Base-by-base conservation (phyloP, 2,113 vertebrate genomes). In the Percopsis transmontana region DNA sequence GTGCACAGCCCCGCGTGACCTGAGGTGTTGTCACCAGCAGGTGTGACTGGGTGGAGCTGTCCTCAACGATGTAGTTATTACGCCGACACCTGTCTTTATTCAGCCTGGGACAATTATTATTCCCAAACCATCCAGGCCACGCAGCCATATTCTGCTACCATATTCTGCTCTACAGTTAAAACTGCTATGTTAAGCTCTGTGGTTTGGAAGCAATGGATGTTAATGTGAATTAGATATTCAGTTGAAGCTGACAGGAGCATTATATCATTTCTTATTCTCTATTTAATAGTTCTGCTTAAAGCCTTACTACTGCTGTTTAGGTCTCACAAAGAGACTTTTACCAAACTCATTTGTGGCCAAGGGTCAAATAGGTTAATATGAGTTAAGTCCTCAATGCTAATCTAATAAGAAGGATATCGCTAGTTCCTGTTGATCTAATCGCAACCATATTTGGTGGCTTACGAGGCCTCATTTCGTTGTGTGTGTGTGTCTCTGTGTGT, bases 21-120 rank as follows among this genome's bases (percentile, higher is more conserved):
- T 82, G 79, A 79, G 81, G 78, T 83, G 77, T 62, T 77, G 58
- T 85, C 69, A 81, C 67, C 52, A 81, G 68, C 85, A 88, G 85
- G 84, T 87, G 89, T 87, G 83, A 83, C 58, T 63, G 68, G 84
- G 80, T 70, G 72, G 63, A 39, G 74, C 51, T 21, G 50, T 66
- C 21, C 58, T 48, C 58, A 59, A 40, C 38, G 38, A 57, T 76
- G 62, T 69, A 75, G 53, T 66, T 76, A 69, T 70, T 79, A 21
- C 58, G 67, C 50, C 51, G 81, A 84, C 81, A 82, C 70, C 72
- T 87, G 79, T 85, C 65, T 44, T 44, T 59, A 85, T 75, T 77
- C 58, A 81, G 47, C 40, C 39, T 0, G 38, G 27, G 58, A 59
- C 68, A 76, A 76, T 75, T 58, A 79, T 66, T 77, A 62, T 71